phyloP scores from a whole-genome alignment of 2,797 vertebrate genomes.

The Pygocentrus nattereri region DNA sequence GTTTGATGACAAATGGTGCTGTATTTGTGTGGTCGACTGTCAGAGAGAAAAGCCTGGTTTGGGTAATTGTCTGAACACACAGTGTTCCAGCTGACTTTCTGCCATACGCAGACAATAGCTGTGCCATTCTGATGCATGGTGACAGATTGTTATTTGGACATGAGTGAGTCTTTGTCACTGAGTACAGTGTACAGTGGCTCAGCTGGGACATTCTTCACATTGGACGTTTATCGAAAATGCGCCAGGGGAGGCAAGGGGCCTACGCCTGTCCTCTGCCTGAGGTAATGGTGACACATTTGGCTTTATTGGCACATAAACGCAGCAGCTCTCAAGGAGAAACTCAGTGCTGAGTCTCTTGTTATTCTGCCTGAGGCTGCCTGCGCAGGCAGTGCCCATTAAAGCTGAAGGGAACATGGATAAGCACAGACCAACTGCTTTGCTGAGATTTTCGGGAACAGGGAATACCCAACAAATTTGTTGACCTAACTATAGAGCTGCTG shows the following conservation, averaged over 20 bases:
- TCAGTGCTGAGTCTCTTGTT: slow-evolving; percentile 16
- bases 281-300: slow-evolving; percentile 36
- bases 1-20: not conserved
- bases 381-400: slow-evolving; percentile 18
- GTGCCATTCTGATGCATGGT: not conserved
- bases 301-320: slow-evolving; percentile 47
- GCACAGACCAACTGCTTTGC: not conserved
- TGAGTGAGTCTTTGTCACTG: not conserved
- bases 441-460: slow-evolving; percentile 11
- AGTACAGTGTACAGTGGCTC: slow-evolving; percentile 1
- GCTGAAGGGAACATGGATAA: slow-evolving; percentile 16
- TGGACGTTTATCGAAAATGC: slow-evolving; percentile 1
- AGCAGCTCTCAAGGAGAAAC: slow-evolving; percentile 33
- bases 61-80: slow-evolving; percentile 3
- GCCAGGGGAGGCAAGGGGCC: slow-evolving; percentile 1
- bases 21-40: slow-evolving; percentile 12
- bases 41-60: slow-evolving; percentile 17
- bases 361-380: slow-evolving; percentile 6
- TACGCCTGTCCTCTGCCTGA: slow-evolving; percentile 5
- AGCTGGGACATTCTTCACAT: not conserved
- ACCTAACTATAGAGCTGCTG: slow-evolving; percentile 9
- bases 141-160: slow-evolving; percentile 29
- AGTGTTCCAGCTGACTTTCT: slow-evolving; percentile 23
- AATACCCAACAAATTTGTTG: slow-evolving; percentile 19
- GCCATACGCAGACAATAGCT: not conserved